phyloP scores from a whole-genome alignment of 2,888 invertebrate species.

The Papilio demoleus region DNA sequence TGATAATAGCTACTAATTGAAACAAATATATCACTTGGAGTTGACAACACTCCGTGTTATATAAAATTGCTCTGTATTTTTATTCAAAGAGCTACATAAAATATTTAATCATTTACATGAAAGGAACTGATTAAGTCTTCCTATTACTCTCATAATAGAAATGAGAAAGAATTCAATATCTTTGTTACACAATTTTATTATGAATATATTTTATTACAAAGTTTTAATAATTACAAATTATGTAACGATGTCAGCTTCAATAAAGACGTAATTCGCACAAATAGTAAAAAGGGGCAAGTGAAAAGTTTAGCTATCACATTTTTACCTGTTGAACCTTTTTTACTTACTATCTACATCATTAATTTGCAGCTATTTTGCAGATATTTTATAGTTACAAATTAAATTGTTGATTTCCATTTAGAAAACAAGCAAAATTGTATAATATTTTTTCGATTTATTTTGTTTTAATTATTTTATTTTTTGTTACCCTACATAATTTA shows the following conservation, averaged over 20 bases:
- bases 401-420: no score
- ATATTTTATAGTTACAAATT: no score
- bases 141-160: not conserved
- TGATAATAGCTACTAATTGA: no score
- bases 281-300: not conserved
- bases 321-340: no score
- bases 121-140: conserved; percentile 9
- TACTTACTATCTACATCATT: no score
- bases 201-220: conserved; percentile 5
- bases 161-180: conserved; percentile 12
- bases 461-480: no score
- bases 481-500: no score
- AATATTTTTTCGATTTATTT: no score
- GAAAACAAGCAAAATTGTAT: no score
- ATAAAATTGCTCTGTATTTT: not conserved
- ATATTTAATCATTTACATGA: conserved; percentile 8
- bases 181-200: not conserved
- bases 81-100: conserved; percentile 9
- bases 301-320: not conserved
- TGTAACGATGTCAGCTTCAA: not conserved
- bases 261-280: not conserved
- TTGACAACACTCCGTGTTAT: no score
- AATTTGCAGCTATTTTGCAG: no score
- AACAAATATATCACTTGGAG: no score
- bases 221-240: not conserved